Evolutionary conservation across 2,797 vertebrate species (phyloP), one percentile per base, ranked within the genome.

Genomic region (Eulemur mongoz): DNA sequence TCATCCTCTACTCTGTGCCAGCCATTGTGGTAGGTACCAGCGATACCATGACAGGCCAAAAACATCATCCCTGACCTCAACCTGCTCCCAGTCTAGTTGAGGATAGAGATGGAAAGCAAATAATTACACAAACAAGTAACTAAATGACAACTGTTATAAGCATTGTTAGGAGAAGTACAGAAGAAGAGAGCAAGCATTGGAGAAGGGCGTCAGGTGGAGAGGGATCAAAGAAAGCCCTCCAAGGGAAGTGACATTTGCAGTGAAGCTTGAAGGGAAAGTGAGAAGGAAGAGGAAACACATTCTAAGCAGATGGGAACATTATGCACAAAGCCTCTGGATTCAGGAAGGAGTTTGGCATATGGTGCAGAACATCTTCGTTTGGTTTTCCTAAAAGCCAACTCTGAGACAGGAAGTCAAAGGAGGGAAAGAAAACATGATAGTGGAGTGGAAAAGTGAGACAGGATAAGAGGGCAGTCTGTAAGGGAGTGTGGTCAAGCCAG

Each of bases 331-430:
- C n/a, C 32, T 73, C 70, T 94, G 70, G 57, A 67, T 48, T 76
- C 81, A 80, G 72, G 65, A 80, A 93, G 50, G 32, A 57, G 38
- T 38, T 23, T 69, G 91, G 72, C 69, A 50, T 78, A 82, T 89
- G 97, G 30, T n/a, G 22, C 17, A 52, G 38, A 93, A 8, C 27
- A 67, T 65, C 67, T 85, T 81, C 27, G 0, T 32, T 89, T 93
- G 75, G 65, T 70, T 81, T 91, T 67, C 17, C 25, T 22, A 88
- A 32, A 95, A 50, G 20, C 79, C 18, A 40, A 18, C 48, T 75
- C 35, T 82, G 73, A 96, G 70, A 78, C 10, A 40, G 15, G 70
- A 96, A 67, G 75, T 43, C n/a, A 79, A 79, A 86, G 61, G 25
- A 65, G 30, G 70, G 79, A 30, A 72, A 89, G 40, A 80, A 69